phyloP scores from a whole-genome alignment of 2,797 vertebrate species.

The Calcarius lapponicus region DNA sequence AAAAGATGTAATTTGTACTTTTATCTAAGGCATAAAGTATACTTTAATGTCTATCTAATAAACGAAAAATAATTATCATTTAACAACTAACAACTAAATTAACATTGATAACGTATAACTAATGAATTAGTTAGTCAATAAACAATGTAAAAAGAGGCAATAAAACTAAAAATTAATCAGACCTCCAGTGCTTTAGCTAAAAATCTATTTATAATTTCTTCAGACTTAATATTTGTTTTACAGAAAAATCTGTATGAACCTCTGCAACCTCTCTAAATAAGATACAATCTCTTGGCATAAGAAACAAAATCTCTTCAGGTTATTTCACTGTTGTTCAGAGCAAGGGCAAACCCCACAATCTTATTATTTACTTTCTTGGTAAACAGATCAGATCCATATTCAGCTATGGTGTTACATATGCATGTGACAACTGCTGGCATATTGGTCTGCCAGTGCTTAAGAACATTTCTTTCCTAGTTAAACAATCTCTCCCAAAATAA shows the following conservation, averaged over 20 bases:
- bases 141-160: background rate
- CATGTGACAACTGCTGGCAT: background rate
- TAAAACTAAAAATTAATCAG: background rate
- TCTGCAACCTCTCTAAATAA: background rate
- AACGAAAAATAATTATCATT: slow-evolving; percentile 8
- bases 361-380: slow-evolving; percentile 1
- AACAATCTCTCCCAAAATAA: slow-evolving; percentile 58
- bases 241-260: background rate
- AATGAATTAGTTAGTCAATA: background rate
- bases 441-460: slow-evolving; percentile 5
- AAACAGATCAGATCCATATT: slow-evolving; percentile 41
- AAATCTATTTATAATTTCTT: background rate
- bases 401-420: background rate
- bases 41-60: background rate
- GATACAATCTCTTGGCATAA: background rate
- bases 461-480: slow-evolving; percentile 38
- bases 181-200: background rate
- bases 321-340: slow-evolving; percentile 1
- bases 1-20: background rate
- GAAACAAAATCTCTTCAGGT: background rate
- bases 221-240: background rate
- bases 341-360: background rate
- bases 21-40: background rate
- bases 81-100: slow-evolving; percentile 8
- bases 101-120: background rate